These are phyloP conservation scores for Anguilla pacifica DNA, from an alignment of 2,797 vertebrate species.

Conservation along the genomic window DNA sequence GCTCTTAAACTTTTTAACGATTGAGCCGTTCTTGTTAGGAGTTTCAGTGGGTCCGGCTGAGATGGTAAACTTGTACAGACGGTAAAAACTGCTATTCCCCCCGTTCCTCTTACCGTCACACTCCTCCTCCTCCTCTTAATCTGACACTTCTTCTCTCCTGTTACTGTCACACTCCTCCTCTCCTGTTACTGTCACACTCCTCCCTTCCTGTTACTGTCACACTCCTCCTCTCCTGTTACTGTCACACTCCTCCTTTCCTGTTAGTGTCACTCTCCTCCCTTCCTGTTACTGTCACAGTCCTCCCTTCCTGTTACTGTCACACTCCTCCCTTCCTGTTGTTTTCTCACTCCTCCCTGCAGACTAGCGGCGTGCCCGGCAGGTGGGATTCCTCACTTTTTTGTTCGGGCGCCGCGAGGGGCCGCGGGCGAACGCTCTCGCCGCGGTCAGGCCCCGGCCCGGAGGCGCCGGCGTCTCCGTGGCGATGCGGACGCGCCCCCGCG, in stretches of 20 bases:
- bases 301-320: constrained; percentile 15
- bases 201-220: no score
- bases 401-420: no score
- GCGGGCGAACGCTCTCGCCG: background rate
- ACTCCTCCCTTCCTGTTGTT: background rate
- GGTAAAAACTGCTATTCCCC: constrained; percentile 6
- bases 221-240: no score
- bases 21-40: background rate
- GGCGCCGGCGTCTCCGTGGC: background rate
- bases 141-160: constrained; percentile 18
- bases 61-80: background rate
- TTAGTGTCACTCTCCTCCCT: background rate
- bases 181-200: background rate
- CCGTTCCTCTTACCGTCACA: background rate
- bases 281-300: no score
- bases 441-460: background rate
- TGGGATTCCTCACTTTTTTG: background rate
- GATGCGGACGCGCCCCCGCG: background rate
- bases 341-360: no score
- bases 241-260: no score
- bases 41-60: background rate
- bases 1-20: background rate
- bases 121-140: no score
- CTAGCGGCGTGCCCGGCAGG: background rate
- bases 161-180: constrained; percentile 30